phyloP scores from a whole-genome alignment of 1,140 invertebrate species.

The Tenebrio molitor region DNA sequence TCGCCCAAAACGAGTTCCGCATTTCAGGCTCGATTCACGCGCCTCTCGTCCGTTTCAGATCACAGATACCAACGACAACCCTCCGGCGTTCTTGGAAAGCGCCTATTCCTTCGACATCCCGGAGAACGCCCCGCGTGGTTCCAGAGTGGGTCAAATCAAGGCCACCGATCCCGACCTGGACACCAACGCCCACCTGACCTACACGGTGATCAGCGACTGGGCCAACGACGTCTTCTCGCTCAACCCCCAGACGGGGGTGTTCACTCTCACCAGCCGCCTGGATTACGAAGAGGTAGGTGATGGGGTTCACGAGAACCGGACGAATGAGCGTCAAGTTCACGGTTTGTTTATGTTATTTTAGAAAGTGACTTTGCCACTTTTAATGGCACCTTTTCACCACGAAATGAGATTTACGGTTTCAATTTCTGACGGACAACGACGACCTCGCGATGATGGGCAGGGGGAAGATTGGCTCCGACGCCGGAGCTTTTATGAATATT shows the following conservation, averaged over 20 bases:
- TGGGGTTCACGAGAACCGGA: not conserved
- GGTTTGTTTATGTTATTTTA: constrained; percentile 35
- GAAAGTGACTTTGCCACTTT: constrained; percentile 40
- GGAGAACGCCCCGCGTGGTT: constrained; percentile 86
- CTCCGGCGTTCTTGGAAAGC: constrained; percentile 86
- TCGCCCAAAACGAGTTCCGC: constrained; percentile 52
- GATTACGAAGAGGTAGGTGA: constrained; percentile 94
- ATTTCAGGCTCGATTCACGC: constrained; percentile 38
- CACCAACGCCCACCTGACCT: constrained; percentile 89
- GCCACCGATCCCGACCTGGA: constrained; percentile 89
- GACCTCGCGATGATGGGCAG: not conserved
- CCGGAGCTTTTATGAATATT: not conserved
- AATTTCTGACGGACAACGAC: constrained; percentile 7
- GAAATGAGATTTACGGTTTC: constrained; percentile 38
- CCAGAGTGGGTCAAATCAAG: constrained; percentile 83
- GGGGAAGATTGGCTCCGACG: not conserved
- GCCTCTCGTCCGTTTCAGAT: constrained; percentile 75
- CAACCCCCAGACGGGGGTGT: constrained; percentile 89
- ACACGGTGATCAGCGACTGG: constrained; percentile 92
- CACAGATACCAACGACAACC: constrained; percentile 94
- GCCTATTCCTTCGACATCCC: constrained; percentile 92
- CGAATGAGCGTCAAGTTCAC: constrained; percentile 12
- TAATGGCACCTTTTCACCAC: constrained; percentile 32
- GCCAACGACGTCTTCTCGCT: constrained; percentile 94
- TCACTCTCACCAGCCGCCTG: constrained; percentile 88